Evolutionary conservation across 2,888 invertebrate species (phyloP), one percentile per base, ranked within the genome.

Genomic region (Neria commutata): DNA sequence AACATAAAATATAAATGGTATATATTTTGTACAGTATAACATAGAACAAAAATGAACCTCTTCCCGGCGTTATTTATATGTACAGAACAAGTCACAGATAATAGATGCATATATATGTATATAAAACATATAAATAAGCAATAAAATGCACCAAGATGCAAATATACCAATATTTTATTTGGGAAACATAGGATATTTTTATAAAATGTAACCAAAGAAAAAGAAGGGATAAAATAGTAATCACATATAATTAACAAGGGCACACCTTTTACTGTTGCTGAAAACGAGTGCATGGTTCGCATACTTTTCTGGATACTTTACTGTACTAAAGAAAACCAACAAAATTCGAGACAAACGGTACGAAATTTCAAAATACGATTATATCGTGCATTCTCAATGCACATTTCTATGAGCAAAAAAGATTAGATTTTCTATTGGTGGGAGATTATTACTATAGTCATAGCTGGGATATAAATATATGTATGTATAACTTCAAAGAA

Each of bases 301-400:
- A 77, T 76, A 74, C 75, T 74, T 78, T 72, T 66, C 74, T 78
- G 69, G 73, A n/a, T n/a, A n/a, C n/a, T n/a, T n/a, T n/a, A 71
- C 68, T 71, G 62, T 63, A 74, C 75, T 73, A 75, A 76, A 77
- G 49, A 62, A 78, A 78, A 77, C 76, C 76, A 78, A 77, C 78
- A 75, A 77, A 78, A 77, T 74, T 78, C 73, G 78, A 78, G 69
- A 74, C 75, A 77, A 74, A 76, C 75, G 73, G 70, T 66, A 45
- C 69, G 70, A 77, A 75, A 58, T 53, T 45, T 59, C 63, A 62
- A 3, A 48, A 48, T 47, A 63, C 64, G 62, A 63, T 67, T 68
- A n/a, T 5, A 11, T 37, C 37, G n/a, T n/a, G n/a, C n/a, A n/a
- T n/a, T n/a, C n/a, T n/a, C n/a, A n/a, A n/a, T 37, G n/a, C 37